Conservation (phyloP, 1,140 invertebrate genomes). For the Babylonia areolata region DNA sequence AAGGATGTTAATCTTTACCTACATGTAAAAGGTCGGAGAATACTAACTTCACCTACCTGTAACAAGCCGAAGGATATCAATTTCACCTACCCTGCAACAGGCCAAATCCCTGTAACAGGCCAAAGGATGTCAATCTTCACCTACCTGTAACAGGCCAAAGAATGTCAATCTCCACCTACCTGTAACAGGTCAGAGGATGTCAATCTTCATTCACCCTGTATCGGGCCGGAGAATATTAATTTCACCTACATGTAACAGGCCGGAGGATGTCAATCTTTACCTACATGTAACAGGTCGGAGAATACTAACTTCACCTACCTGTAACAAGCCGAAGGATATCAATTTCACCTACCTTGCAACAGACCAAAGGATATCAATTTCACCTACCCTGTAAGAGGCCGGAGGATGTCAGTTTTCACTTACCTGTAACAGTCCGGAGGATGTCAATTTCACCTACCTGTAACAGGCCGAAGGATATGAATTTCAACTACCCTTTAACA, state of each 20-base stretch:
- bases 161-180: no score
- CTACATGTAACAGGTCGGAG: conserved; percentile 81
- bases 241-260: conserved; percentile 84
- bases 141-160: no score
- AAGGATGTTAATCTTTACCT: no score
- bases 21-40: no score
- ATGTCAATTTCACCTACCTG: conserved; percentile 90
- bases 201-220: conserved; percentile 90
- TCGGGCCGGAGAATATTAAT: conserved; percentile 82
- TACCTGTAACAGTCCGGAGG: conserved; percentile 87
- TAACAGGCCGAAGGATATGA: no score
- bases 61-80: conserved; percentile 87
- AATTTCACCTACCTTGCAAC: conserved; percentile 88
- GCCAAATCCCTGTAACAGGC: conserved; percentile 80
- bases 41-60: conserved; percentile 80
- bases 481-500: no score
- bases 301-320: no score
- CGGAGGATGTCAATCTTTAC: conserved; percentile 89
- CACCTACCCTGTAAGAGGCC: conserved; percentile 85
- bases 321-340: conserved; percentile 86
- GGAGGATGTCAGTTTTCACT: conserved; percentile 76
- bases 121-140: no score
- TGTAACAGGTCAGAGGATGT: conserved; percentile 85
- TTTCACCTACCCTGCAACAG: conserved; percentile 89
- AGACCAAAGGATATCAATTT: conserved; percentile 80